These are phyloP conservation scores for Augiades crinisus DNA, from an alignment of 2,888 invertebrate species.

Conservation along the genomic window DNA sequence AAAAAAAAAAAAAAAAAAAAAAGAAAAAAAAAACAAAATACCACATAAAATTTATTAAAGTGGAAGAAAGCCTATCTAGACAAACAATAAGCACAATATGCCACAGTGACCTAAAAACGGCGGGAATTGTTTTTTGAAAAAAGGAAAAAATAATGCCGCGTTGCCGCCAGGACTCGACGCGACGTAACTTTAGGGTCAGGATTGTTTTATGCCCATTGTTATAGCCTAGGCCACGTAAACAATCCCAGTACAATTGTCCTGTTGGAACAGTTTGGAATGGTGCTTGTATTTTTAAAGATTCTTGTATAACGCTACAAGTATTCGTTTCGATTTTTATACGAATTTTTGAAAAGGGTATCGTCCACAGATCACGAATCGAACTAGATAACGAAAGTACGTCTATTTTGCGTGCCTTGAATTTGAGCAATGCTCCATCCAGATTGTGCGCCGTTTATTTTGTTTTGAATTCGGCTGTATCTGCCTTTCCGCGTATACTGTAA, in stretches of 20 bases:
- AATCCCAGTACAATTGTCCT: not conserved
- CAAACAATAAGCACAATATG: slow-evolving; percentile 15
- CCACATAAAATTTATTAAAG: not conserved
- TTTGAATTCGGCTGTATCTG: too few species aligned
- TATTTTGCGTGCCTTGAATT: too few species aligned
- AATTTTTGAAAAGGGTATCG: too few species aligned
- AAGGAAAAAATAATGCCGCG: slow-evolving; percentile 1
- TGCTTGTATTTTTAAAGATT: not conserved
- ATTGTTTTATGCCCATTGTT: slow-evolving; percentile 9
- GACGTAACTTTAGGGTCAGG: slow-evolving; percentile 5
- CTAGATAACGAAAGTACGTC: too few species aligned
- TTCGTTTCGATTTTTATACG: too few species aligned
- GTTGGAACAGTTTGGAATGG: not conserved
- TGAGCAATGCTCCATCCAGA: too few species aligned
- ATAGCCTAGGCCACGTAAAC: slow-evolving; percentile 2
- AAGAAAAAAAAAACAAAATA: not conserved
- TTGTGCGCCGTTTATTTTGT: too few species aligned
- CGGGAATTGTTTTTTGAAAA: slow-evolving; percentile 6
- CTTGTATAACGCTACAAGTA: too few species aligned
- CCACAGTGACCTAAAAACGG: slow-evolving; percentile 17
- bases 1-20: too few species aligned
- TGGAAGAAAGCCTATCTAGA: not conserved
- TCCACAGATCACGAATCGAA: too few species aligned
- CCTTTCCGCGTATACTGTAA: too few species aligned
- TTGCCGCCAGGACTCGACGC: slow-evolving; percentile 6